Evolutionary conservation across 2,888 invertebrate genomes (phyloP), one percentile per base, ranked within the genome.

Genomic region (Microctonus brassicae): DNA sequence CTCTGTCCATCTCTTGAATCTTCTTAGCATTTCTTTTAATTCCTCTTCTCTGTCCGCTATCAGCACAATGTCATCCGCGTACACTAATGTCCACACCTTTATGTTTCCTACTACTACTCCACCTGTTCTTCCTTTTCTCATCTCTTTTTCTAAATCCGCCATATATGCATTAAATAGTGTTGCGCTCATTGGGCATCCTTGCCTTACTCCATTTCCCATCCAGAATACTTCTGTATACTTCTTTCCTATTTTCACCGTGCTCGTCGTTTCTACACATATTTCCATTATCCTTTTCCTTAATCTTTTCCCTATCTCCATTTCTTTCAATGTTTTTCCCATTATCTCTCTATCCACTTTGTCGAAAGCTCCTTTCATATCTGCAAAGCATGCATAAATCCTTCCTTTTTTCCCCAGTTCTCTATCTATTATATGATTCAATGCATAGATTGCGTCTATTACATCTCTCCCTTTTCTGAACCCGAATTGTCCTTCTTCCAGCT

Each of bases 181-280:
- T 1, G 75, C 70, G 65, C 77, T 76, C 11, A 76, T 20, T 4
- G 72, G 69, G 20, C 75, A 79, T 9, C 77, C 77, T 17, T 77
- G 75, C 26, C 74, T 76, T 2, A 78, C 62, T 11, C 76, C 74
- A 13, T 53, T 58, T 7, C 11, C 52, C 10, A 60, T 76, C 58
- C 34, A 34, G 22, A 77, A 72, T n/a, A n/a, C n/a, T n/a, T 75
- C 42, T 4, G 74, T 53, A n/a, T 60, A 26, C 20, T 57, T 11
- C 3, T 20, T 53, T 5, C 34, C 39, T 5, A 36, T 22, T 47
- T 24, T 66, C 34, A 67, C 69, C 26, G 33, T 62, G 2, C 66
- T 63, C 9, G 3, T 13, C 6, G 62, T 71, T 53, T 24, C 24
- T 13, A 2, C 6, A 10, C 24, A 53, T 11, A 10, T 24, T 22